Evolutionary conservation across 2,797 vertebrate genomes (phyloP).

Genomic region (Periophthalmus magnuspinnatus): DNA sequence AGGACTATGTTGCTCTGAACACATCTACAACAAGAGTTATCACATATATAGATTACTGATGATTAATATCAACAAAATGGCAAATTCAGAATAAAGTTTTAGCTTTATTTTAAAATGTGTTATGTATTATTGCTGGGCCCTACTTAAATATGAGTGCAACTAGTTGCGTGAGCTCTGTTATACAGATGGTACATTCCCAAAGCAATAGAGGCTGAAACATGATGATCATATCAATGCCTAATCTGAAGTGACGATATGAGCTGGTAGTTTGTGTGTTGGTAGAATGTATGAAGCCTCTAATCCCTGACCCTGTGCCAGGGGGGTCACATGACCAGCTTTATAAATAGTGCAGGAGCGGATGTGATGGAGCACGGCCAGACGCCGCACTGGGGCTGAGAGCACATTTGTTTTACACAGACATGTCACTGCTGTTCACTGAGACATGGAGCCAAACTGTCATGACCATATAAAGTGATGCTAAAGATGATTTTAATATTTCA

Average conservation of each 20-base stretch:
- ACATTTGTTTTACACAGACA: slow-evolving; percentile 13
- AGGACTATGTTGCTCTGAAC: slow-evolving; percentile 98
- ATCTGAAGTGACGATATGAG: neutral
- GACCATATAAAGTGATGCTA: neutral
- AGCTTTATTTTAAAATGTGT: too few relatives aligned
- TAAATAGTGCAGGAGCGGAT: slow-evolving; percentile 56
- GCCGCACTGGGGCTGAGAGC: slow-evolving; percentile 3
- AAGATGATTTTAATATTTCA: neutral
- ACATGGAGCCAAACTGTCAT: neutral
- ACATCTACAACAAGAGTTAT: slow-evolving; percentile 77
- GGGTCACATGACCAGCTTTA: slow-evolving; percentile 52
- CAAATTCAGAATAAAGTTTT: neutral
- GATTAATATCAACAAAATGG: neutral
- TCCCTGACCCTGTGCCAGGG: slow-evolving; percentile 36
- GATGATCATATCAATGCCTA: neutral
- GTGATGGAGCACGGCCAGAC: slow-evolving; percentile 48
- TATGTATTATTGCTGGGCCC: neutral
- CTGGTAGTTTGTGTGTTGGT: neutral
- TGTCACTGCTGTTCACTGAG: slow-evolving; percentile 17
- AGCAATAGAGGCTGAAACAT: neutral
- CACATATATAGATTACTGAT: neutral
- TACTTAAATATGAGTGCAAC: neutral
- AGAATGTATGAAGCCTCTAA: slow-evolving; percentile 41
- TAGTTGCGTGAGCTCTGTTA: neutral
- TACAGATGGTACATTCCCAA: neutral